phyloP scores from a whole-genome alignment of 2,888 invertebrate genomes.

The Axea sp. region DNA sequence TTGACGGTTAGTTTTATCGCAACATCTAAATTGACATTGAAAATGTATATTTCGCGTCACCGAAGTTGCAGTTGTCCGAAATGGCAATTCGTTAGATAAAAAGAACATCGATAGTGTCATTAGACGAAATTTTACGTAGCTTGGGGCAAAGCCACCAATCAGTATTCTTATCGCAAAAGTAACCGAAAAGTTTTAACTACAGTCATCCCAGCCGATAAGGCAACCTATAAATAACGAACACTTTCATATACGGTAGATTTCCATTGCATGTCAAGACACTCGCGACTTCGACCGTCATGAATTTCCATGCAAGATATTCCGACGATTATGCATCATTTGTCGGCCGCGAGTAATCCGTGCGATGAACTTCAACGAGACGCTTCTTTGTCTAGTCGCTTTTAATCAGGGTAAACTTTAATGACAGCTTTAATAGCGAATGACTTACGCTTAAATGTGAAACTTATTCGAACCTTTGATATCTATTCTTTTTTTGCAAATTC shows the following conservation, averaged over 20 bases:
- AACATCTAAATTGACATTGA: slow-evolving; percentile 37
- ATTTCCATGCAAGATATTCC: slow-evolving; percentile 58
- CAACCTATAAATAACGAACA: slow-evolving; percentile 62
- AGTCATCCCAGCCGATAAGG: slow-evolving; percentile 60
- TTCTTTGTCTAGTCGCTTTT: slow-evolving; percentile 15
- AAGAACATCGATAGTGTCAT: slow-evolving; percentile 57
- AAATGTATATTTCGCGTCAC: slow-evolving; percentile 13
- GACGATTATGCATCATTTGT: slow-evolving; percentile 47
- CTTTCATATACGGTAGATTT: slow-evolving; percentile 62
- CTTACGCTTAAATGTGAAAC: neutral
- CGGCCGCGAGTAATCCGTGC: slow-evolving; percentile 38
- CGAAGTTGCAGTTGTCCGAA: slow-evolving; percentile 25
- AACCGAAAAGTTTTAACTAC: slow-evolving; percentile 64
- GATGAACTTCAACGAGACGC: slow-evolving; percentile 16
- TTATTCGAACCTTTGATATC: too few relatives aligned
- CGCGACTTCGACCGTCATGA: slow-evolving; percentile 56
- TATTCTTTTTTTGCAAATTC: too few relatives aligned
- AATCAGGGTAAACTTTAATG: slow-evolving; percentile 20
- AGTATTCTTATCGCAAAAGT: slow-evolving; percentile 62
- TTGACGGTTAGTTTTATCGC: slow-evolving; percentile 13
- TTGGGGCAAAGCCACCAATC: slow-evolving; percentile 55
- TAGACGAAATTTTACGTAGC: slow-evolving; percentile 43
- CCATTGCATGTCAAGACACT: slow-evolving; percentile 63
- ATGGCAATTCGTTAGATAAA: slow-evolving; percentile 51
- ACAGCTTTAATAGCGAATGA: neutral